These are phyloP conservation scores for Monopterus albus DNA, from an alignment of 2,113 vertebrate genomes.

Conservation along the genomic window DNA sequence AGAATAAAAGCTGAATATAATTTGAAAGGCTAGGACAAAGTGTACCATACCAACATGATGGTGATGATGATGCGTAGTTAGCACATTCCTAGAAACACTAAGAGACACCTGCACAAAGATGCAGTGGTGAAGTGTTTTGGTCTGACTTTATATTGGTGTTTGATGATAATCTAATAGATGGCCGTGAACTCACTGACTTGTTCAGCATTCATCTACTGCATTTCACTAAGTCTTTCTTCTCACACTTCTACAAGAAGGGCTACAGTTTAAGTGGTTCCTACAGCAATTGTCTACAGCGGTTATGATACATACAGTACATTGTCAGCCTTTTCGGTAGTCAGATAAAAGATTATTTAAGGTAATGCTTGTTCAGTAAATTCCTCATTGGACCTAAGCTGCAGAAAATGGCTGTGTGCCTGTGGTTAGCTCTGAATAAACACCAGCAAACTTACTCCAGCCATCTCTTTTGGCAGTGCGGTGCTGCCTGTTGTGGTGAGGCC, in stretches of 20 bases:
- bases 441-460: conserved; percentile 52
- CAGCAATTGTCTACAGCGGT: conserved; percentile 13
- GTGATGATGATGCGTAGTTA: background rate
- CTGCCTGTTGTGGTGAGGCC: conserved; percentile 52
- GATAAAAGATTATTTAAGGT: conserved; percentile 35
- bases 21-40: conserved; percentile 15
- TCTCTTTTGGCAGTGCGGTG: conserved; percentile 58
- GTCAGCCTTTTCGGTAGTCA: conserved; percentile 12
- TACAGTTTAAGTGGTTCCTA: conserved; percentile 41
- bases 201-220: conserved; percentile 50
- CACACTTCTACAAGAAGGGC: conserved; percentile 27
- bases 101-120: conserved; percentile 47
- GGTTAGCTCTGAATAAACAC: conserved; percentile 50
- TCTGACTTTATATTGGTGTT: conserved; percentile 29
- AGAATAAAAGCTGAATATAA: background rate
- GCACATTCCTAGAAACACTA: conserved; percentile 34
- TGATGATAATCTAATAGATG: conserved; percentile 62
- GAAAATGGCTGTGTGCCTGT: conserved; percentile 15
- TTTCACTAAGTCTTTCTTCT: conserved; percentile 57
- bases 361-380: conserved; percentile 46
- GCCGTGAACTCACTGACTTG: conserved; percentile 37
- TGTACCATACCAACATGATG: conserved; percentile 32
- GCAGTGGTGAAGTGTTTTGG: conserved; percentile 11
- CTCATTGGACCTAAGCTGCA: conserved; percentile 43
- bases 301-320: conserved; percentile 15